These are phyloP conservation scores for Dorcus hopei DNA, from an alignment of 2,888 invertebrate genomes.

Conservation along the genomic window DNA sequence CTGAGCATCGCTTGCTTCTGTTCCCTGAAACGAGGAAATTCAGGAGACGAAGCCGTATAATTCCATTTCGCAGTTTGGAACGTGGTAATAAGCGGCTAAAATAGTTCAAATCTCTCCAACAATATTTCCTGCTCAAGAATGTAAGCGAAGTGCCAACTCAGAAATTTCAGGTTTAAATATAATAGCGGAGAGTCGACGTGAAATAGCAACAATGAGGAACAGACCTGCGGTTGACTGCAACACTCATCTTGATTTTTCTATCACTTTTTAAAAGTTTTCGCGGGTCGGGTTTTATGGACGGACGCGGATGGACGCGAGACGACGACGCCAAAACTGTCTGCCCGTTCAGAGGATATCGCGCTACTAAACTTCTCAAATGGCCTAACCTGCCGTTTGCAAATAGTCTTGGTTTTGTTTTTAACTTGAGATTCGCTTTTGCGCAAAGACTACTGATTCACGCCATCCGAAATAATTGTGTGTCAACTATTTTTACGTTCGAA, in stretches of 20 bases:
- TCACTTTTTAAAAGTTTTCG: neutral
- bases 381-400: constrained; percentile 6
- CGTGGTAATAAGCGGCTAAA: too few species aligned
- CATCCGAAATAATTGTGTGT: constrained; percentile 17
- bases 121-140: too few species aligned
- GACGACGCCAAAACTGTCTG: constrained; percentile 2
- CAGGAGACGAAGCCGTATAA: too few species aligned
- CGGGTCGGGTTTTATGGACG: too few species aligned
- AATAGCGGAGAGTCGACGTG: neutral
- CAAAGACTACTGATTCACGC: constrained; percentile 23
- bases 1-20: too few species aligned
- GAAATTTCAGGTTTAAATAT: too few species aligned
- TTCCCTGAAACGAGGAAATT: too few species aligned
- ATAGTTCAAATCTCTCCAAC: too few species aligned
- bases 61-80: too few species aligned
- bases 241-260: constrained; percentile 10
- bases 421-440: constrained; percentile 18
- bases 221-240: constrained; percentile 13
- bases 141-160: too few species aligned
- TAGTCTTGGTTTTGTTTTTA: constrained; percentile 9
- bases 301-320: too few species aligned
- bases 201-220: constrained; percentile 5
- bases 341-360: constrained; percentile 11
- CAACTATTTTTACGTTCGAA: neutral
- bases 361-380: constrained; percentile 12